A percentile compares a stretch with the other conserved stretches of the same genome.
phyloP scores from a whole-genome alignment of 2,888 invertebrate species.

The Anthrax anthrax region DNA sequence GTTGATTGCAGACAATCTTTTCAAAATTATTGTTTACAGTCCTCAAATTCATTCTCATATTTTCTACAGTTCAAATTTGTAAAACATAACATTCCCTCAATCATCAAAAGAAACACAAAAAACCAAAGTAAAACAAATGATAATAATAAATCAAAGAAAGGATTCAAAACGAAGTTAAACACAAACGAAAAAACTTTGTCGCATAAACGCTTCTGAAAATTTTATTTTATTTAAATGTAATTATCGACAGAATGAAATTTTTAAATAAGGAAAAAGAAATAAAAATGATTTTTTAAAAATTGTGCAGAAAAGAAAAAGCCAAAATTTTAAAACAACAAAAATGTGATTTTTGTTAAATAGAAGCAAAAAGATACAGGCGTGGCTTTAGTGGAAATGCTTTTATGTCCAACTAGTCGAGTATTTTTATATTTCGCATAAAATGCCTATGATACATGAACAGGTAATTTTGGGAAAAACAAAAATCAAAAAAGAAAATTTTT shows the following conservation, averaged over 20 bases:
- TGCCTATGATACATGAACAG: slow-evolving; percentile 8
- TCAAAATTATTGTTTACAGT: not conserved
- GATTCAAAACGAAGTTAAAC: too few relatives aligned
- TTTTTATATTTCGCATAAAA: slow-evolving; percentile 8
- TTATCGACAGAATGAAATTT: slow-evolving; percentile 18
- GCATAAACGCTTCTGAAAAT: slow-evolving; percentile 21
- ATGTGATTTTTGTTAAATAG: not conserved
- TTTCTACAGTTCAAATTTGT: too few relatives aligned
- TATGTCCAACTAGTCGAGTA: not conserved
- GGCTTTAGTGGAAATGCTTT: slow-evolving; percentile 4
- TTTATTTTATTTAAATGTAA: slow-evolving; percentile 36
- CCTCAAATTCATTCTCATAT: not conserved
- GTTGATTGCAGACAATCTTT: slow-evolving; percentile 11
- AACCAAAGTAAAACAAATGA: too few relatives aligned
- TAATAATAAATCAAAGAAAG: not conserved
- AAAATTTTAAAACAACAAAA: too few relatives aligned
- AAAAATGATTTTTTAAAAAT: too few relatives aligned
- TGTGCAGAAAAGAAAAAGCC: too few relatives aligned
- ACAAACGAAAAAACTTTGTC: slow-evolving; percentile 7
- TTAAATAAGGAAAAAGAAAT: not conserved
- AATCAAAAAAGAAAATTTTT: not conserved
- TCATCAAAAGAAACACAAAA: too few relatives aligned
- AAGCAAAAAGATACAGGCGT: slow-evolving; percentile 6
- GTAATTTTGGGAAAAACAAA: slow-evolving; percentile 1
- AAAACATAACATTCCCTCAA: too few relatives aligned